Base-by-base conservation (phyloP, 2,113 vertebrate genomes). In the Corvus cornix region DNA sequence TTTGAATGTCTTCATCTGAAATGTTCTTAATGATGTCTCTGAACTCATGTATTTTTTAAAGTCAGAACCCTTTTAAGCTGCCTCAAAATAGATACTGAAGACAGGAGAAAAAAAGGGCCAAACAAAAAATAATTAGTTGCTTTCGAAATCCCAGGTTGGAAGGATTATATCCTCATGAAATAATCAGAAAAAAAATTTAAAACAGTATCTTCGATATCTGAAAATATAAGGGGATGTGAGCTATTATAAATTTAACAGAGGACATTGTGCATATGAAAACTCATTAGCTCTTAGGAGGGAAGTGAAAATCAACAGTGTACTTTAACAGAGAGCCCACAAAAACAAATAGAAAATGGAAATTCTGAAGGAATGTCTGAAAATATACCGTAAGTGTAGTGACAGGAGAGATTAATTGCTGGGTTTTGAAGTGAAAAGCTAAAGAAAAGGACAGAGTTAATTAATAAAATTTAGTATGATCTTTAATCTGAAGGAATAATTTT, bases 251-350 rank as follows among this genome's bases (percentile, higher is more conserved):
- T 67, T 55, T 84, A 74, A 49, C 69, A 85, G 52, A 82, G 13
- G 5, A 59, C 13, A 35, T 43, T 91, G 17, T 73, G 49, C 49
- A 6, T 87, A 58, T 44, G 60, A 73, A 87, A 89, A 89, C 27
- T 43, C 20, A 27, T 69, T 78, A 93, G 35, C 8, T 89, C 2
- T 70, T 49, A 43, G 39, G 37, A 43, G 69, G 58, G 96, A 97
- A 97, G 85, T 73, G 95, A 96, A 96, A 97, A 88, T 69, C 48
- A 56, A 13, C 24, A 52, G 26, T 30, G 11, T 68, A 27, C 16
- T 84, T 22, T 69, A 92, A 64, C 49, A 91, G 28, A 69, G 22
- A 94, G 18, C 39, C 31, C 75, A 78, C 44, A 94, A 93, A 77
- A 90, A 7, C 35, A 85, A 92, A 67, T 5, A 80, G 67, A 87